Evolutionary conservation across 2,113 vertebrate species (phyloP), one percentile per base, ranked within the genome.

Genomic region (Lophura nycthemera): DNA sequence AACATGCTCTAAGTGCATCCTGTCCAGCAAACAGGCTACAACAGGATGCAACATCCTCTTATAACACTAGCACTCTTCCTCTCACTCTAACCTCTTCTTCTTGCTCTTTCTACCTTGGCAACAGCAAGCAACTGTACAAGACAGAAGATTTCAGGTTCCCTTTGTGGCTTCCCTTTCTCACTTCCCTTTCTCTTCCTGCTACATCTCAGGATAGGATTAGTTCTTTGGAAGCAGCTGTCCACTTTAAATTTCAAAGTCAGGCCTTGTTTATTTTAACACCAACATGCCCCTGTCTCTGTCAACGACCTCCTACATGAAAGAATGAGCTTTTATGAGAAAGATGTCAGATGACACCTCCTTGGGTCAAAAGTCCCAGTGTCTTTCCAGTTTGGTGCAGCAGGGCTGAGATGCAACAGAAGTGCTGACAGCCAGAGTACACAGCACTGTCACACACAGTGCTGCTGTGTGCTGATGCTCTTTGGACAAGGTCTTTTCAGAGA

Each of bases 231-330:
- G 50, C 60, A 89, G 36, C 50, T 74, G 56, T 13, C 45, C 66
- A 47, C 66, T 82, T 87, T 69, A 83, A 61, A 91, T 73, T 89
- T 91, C 82, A 88, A 89, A 95, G 71, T 18, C 12, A 66, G 40
- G 34, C 30, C 30, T 94, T 89, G n/a, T 77, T 78, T 79, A 66
- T 25, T 3, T 0, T 70, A 92, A 83, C 45, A 91, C 10, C 14
- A 48, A 42, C 12, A 54, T 5, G 16, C 6, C 52, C 5, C 1
- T 5, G 10, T 40, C 75, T 80, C 72, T 64, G 45, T 42, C 64
- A 71, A 15, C 42, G 16, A 20, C 10, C 6, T 72, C 45, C 45
- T 29, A 36, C 9, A 32, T 18, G 56, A 77, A 88, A 42, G 67
- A 92, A 93, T 59, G n/a, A 63, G 45, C 19, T 91, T 83, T 71